A percentile compares a stretch with the other conserved stretches of the same genome.
Conservation (phyloP, 1,140 invertebrate genomes). For the Drosophila paulistorum region DNA sequence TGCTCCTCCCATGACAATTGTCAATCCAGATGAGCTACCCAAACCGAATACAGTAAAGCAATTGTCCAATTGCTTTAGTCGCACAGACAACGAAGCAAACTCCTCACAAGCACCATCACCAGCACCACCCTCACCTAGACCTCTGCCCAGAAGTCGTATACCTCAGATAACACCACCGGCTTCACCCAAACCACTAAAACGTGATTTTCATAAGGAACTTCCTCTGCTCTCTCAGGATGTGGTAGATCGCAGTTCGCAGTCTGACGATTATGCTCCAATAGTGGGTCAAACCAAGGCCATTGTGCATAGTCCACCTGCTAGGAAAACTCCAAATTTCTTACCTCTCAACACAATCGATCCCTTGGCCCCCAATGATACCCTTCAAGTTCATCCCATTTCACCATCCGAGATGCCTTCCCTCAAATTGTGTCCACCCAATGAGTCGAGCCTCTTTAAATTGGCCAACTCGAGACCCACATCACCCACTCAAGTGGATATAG, state of each 20-base stretch:
- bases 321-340: neutral
- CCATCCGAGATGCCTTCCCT: constrained; percentile 64
- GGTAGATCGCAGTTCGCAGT: constrained; percentile 53
- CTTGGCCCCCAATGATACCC: constrained; percentile 61
- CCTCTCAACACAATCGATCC: constrained; percentile 34
- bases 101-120: neutral
- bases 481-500: constrained; percentile 51
- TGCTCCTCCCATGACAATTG: constrained; percentile 73
- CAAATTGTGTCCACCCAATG: constrained; percentile 62
- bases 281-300: constrained; percentile 59
- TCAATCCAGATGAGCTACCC: constrained; percentile 72
- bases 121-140: constrained; percentile 49
- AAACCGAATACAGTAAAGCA: constrained; percentile 77
- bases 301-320: constrained; percentile 64
- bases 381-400: constrained; percentile 46
- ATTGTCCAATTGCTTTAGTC: constrained; percentile 71
- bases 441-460: constrained; percentile 73
- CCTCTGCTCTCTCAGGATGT: constrained; percentile 34
- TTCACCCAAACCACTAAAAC: constrained; percentile 52
- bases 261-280: constrained; percentile 62
- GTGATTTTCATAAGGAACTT: constrained; percentile 1
- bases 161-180: constrained; percentile 73
- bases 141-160: constrained; percentile 71
- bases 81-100: constrained; percentile 12
- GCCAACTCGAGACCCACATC: constrained; percentile 64